These are phyloP conservation scores for Mycetomoellerius zeteki DNA, from an alignment of 1,140 invertebrate genomes.

Conservation along the genomic window DNA sequence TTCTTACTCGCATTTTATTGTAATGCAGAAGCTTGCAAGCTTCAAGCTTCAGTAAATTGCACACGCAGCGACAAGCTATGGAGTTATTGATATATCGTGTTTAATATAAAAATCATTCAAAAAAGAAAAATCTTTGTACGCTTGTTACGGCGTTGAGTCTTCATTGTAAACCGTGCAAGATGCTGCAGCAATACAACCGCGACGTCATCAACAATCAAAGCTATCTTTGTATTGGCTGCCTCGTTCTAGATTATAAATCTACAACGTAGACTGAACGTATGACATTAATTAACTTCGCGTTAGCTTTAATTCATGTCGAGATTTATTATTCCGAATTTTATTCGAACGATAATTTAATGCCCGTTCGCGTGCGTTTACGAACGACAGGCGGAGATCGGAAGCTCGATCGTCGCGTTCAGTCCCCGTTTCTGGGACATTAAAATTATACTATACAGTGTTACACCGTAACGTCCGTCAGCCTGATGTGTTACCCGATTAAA, in stretches of 20 bases:
- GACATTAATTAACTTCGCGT: constrained; percentile 13
- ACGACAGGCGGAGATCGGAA: constrained; percentile 16
- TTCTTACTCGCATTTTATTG: background rate
- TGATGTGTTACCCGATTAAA: constrained; percentile 74
- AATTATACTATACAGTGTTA: constrained; percentile 48
- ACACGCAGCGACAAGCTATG: constrained; percentile 5
- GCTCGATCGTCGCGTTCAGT: constrained; percentile 18
- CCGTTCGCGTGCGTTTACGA: constrained; percentile 30
- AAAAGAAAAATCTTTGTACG: background rate
- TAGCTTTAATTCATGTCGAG: background rate
- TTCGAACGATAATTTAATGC: constrained; percentile 37
- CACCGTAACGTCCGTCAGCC: constrained; percentile 66
- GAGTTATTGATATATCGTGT: constrained; percentile 2
- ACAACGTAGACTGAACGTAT: background rate
- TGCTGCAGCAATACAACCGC: constrained; percentile 12
- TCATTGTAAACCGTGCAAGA: constrained; percentile 1
- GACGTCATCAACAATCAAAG: background rate
- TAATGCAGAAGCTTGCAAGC: background rate
- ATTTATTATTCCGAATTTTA: background rate
- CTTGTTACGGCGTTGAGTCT: background rate
- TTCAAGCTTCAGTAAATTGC: constrained; percentile 6
- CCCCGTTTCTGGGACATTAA: constrained; percentile 27
- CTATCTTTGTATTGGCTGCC: background rate
- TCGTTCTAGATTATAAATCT: constrained; percentile 31
- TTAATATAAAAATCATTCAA: constrained; percentile 37